Conservation (phyloP, 2,888 invertebrate genomes). For the Euzophera pinguis region DNA sequence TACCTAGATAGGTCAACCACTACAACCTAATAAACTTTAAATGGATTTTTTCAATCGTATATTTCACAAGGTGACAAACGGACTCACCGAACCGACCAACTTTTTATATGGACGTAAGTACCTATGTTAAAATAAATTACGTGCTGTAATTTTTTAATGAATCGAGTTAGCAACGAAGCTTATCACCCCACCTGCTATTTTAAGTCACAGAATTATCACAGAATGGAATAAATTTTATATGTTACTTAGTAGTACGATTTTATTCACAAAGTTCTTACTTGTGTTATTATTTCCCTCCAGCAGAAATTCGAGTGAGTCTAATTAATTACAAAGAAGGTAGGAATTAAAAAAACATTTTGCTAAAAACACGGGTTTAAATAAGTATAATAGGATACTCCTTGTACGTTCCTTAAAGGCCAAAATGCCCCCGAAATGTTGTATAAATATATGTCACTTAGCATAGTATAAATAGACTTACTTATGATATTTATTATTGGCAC, state of each 20-base stretch:
- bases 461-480: too few relatives aligned
- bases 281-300: too few relatives aligned
- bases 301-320: neutral
- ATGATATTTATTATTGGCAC: too few relatives aligned
- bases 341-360: too few relatives aligned
- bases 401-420: too few relatives aligned
- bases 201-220: conserved; percentile 7
- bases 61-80: neutral
- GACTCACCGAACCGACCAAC: neutral
- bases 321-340: too few relatives aligned
- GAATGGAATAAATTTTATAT: neutral
- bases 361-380: too few relatives aligned
- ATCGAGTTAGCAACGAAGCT: neutral
- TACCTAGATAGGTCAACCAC: too few relatives aligned
- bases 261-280: neutral
- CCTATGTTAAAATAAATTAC: neutral
- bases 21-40: too few relatives aligned
- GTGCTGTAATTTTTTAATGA: neutral
- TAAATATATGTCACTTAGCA: too few relatives aligned
- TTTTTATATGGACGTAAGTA: neutral
- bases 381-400: too few relatives aligned
- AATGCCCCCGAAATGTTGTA: too few relatives aligned
- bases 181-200: neutral
- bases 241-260: neutral
- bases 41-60: neutral